Evolutionary conservation across 2,113 vertebrate species (phyloP), one percentile per base, ranked within the genome.

Genomic region (Cyphomyrus plagiostoma): DNA sequence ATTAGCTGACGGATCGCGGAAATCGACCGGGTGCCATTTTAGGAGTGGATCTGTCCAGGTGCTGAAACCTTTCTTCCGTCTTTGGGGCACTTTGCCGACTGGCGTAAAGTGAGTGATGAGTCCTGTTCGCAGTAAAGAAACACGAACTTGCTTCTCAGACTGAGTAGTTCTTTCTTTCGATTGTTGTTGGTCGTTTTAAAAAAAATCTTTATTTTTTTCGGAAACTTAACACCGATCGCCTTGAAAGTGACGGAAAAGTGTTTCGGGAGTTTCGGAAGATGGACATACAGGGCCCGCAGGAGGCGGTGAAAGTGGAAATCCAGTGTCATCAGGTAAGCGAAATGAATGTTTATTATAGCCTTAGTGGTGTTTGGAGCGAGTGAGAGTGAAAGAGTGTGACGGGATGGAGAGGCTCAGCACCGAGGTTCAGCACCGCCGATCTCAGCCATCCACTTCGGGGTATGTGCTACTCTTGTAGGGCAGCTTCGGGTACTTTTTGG

Each of bases 201-300:
- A 52, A 87, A 87, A 56, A 87, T 89, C 92, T 90, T 91, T 94
- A 92, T 93, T 94, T 85, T 93, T 95, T 84, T 88, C 86, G 90
- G 88, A 94, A 97, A 98, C 96, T 97, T 97, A 93, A 88, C 91
- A 82, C 94, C 94, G 93, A 93, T 94, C 90, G 94, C 94, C 92
- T 93, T 92, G 93, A 96, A 97, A 98, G 97, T 97, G 96, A 93
- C 92, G 94, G 94, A 94, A 97, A 98, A 99, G 98, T 98, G 96
- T 92, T 94, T 93, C 93, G 94, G 94, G 93, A 97, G 95, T 95
- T 70, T 39, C 93, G 93, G 91, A 96, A 94, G 93, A 99, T 98
- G 98, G 98, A 98, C 96, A 95, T 98, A 93, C 97, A 97, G 93
- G 96, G 97, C 97, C 97, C 96, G 92, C 97, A 96, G 92, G 97